Conservation (phyloP, 2,113 vertebrate genomes). For the Polyodon spathula region DNA sequence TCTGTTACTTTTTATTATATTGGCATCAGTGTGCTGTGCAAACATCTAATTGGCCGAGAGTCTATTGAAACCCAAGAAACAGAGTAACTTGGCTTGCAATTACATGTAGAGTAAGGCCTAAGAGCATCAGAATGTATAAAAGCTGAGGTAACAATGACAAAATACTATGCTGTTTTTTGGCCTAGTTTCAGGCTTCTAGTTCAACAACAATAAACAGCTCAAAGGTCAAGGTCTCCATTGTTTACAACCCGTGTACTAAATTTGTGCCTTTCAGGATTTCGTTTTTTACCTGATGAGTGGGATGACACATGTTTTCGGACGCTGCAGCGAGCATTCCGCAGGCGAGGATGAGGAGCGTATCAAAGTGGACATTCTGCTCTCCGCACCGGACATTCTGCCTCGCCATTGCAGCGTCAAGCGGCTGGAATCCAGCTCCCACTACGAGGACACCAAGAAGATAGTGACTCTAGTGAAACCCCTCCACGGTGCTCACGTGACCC, state of each 20-base stretch:
- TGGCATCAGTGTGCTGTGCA: too few species aligned
- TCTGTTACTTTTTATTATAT: too few species aligned
- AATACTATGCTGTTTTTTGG: too few species aligned
- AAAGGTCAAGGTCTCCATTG: too few species aligned
- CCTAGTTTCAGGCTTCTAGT: too few species aligned
- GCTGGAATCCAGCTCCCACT: not conserved
- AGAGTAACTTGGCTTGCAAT: too few species aligned
- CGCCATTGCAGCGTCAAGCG: slow-evolving; percentile 51
- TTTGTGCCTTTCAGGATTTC: slow-evolving; percentile 44
- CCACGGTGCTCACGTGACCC: slow-evolving; percentile 33
- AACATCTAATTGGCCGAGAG: too few species aligned
- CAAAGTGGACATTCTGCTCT: slow-evolving; percentile 41
- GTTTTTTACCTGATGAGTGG: slow-evolving; percentile 51
- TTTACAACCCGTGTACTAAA: slow-evolving; percentile 2
- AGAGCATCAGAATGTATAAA: too few species aligned
- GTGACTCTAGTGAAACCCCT: slow-evolving; percentile 37
- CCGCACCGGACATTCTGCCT: slow-evolving; percentile 43
- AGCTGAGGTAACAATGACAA: too few species aligned
- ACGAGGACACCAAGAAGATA: slow-evolving; percentile 22
- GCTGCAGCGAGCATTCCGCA: slow-evolving; percentile 12
- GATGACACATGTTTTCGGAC: slow-evolving; percentile 42
- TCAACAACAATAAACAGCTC: too few species aligned
- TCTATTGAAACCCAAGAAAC: too few species aligned
- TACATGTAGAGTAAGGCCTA: too few species aligned
- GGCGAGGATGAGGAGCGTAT: slow-evolving; percentile 36